Percentiles rank a stretch among this genome's conserved stretches.
Conservation (phyloP, 2,113 vertebrate species). For the Mustela nigripes region DNA sequence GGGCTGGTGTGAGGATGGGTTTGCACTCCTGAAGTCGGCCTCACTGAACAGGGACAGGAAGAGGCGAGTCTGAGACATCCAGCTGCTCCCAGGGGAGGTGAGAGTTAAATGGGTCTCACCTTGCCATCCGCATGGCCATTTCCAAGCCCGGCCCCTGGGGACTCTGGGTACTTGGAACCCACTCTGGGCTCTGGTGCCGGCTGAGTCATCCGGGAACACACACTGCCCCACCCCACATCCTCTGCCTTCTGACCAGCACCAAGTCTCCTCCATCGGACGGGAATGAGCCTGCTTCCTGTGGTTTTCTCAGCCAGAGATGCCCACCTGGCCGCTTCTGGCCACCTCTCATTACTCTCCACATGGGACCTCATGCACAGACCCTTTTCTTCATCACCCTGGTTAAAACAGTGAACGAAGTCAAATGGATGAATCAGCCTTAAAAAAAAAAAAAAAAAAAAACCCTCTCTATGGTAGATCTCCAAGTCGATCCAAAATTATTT, state of each 20-base stretch:
- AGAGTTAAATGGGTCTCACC: not conserved
- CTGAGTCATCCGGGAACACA: not conserved
- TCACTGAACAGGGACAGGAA: not conserved
- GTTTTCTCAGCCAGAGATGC: not conserved
- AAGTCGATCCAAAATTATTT: not conserved
- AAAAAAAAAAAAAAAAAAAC: not conserved
- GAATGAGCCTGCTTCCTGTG: rapidly evolving
- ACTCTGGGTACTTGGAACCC: not conserved
- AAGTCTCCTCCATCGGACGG: rapidly evolving
- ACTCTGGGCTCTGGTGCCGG: not conserved
- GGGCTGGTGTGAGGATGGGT: not conserved
- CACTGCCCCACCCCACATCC: not conserved
- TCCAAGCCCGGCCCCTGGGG: not conserved
- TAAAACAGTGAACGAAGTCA: not conserved
- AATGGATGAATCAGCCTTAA: not conserved
- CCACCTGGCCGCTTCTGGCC: not conserved
- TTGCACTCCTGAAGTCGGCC: not conserved
- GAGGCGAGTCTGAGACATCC: not conserved
- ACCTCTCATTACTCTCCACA: rapidly evolving
- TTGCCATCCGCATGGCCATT: not conserved
- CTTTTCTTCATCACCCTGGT: not conserved
- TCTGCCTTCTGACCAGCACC: not conserved
- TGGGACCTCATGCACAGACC: not conserved
- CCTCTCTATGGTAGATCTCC: not conserved
- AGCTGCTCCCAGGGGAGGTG: rapidly evolving